These are phyloP conservation scores for Temnothorax unifasciatus DNA, from an alignment of 2,888 invertebrate species.

Conservation along the genomic window DNA sequence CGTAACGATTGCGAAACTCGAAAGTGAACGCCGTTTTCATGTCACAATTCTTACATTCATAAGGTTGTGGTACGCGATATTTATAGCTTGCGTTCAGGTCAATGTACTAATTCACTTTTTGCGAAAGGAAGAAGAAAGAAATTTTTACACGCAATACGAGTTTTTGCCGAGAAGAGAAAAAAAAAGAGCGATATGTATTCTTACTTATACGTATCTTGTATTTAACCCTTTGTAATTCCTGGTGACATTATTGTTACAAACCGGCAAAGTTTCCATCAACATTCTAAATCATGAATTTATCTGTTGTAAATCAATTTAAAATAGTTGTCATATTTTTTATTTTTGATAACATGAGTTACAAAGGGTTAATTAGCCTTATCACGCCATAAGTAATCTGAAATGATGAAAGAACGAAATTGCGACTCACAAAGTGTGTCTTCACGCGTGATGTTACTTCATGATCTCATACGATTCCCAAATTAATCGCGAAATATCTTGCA, in stretches of 20 bases:
- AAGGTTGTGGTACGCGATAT: neutral
- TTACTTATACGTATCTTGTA: neutral
- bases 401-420: neutral
- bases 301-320: too few species aligned
- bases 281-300: too few species aligned
- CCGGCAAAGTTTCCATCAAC: too few species aligned
- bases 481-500: neutral
- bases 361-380: neutral
- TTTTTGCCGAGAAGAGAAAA: neutral
- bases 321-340: too few species aligned
- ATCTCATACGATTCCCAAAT: neutral
- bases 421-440: neutral
- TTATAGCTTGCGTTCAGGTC: slow-evolving; percentile 12
- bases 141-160: neutral
- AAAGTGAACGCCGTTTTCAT: slow-evolving; percentile 17
- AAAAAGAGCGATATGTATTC: neutral
- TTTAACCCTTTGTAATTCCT: too few species aligned
- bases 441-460: neutral
- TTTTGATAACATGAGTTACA: too few species aligned
- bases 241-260: too few species aligned
- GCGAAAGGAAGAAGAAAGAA: neutral
- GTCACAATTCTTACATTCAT: neutral
- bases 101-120: neutral
- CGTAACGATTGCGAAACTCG: slow-evolving; percentile 31
- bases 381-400: neutral